phyloP scores from a whole-genome alignment of 2,113 vertebrate genomes.

The Probosciger aterrimus region DNA sequence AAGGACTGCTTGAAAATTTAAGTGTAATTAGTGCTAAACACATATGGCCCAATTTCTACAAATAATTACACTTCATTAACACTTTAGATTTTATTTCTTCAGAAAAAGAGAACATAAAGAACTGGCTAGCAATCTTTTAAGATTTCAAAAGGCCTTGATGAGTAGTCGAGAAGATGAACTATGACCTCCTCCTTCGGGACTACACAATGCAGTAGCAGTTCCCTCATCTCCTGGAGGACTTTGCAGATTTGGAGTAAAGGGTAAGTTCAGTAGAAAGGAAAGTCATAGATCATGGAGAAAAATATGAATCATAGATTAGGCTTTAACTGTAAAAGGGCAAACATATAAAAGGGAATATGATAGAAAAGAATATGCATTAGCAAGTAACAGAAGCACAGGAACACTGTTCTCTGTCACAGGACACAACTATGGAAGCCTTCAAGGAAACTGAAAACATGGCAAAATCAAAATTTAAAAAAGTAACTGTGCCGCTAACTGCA shows the following conservation, averaged over 20 bases:
- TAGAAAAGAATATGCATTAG: not conserved
- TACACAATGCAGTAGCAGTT: not conserved
- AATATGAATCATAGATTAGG: not conserved
- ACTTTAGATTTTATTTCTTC: not conserved
- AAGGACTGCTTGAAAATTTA: not conserved
- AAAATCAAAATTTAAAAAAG: not conserved
- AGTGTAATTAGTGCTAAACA: not conserved
- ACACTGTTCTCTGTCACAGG: not conserved
- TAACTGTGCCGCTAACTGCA: not conserved
- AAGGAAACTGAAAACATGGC: not conserved
- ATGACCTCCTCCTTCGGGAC: not conserved
- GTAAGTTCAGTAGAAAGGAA: not conserved
- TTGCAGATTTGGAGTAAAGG: not conserved
- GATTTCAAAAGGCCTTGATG: not conserved
- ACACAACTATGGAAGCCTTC: not conserved
- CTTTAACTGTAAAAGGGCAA: not conserved
- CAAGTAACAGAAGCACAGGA: not conserved
- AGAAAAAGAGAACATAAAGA: not conserved
- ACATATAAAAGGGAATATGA: not conserved
- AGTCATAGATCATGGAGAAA: not conserved
- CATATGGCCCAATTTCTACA: not conserved
- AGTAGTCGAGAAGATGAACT: not conserved
- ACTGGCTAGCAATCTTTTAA: not conserved
- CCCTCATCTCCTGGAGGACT: not conserved
- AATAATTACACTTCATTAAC: not conserved